A percentile compares a stretch with the other conserved stretches of the same genome.
Conservation (phyloP, 1,140 invertebrate genomes). For the Dreissena polymorpha region DNA sequence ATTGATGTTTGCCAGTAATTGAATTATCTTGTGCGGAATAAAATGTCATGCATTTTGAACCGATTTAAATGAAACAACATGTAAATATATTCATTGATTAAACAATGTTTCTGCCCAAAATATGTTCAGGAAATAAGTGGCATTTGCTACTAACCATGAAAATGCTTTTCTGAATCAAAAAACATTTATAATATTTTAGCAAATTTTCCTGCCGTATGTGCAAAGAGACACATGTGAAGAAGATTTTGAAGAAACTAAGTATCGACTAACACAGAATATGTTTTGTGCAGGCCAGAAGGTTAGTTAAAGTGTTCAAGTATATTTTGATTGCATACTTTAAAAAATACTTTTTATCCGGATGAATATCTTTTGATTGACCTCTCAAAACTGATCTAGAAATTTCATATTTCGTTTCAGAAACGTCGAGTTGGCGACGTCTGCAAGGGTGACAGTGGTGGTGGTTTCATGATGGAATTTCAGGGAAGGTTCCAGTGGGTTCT, state of each 20-base stretch:
- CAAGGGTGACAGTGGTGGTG: slow-evolving; percentile 56
- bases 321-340: background rate
- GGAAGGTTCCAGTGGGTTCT: slow-evolving; percentile 60
- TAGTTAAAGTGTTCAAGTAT: background rate
- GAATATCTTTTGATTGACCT: background rate
- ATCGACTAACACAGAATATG: slow-evolving; percentile 80
- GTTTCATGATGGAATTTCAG: too few species aligned
- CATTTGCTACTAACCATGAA: too few species aligned
- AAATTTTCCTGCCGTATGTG: slow-evolving; percentile 69
- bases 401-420: slow-evolving; percentile 85
- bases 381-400: slow-evolving; percentile 68
- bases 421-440: slow-evolving; percentile 79
- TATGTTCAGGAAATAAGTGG: too few species aligned
- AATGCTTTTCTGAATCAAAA: too few species aligned
- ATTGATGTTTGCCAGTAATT: too few species aligned
- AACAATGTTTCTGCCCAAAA: too few species aligned
- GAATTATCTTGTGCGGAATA: too few species aligned
- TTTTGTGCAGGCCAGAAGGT: slow-evolving; percentile 84
- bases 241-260: slow-evolving; percentile 43
- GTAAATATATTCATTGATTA: too few species aligned
- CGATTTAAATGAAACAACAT: too few species aligned
- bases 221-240: slow-evolving; percentile 60
- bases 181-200: slow-evolving; percentile 55
- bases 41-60: too few species aligned
- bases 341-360: background rate